Evolutionary conservation across 30 jellyfish, hydroid and myxozoan species (phyloP).

Genomic region (Hydractinia symbiolongicarpus): DNA sequence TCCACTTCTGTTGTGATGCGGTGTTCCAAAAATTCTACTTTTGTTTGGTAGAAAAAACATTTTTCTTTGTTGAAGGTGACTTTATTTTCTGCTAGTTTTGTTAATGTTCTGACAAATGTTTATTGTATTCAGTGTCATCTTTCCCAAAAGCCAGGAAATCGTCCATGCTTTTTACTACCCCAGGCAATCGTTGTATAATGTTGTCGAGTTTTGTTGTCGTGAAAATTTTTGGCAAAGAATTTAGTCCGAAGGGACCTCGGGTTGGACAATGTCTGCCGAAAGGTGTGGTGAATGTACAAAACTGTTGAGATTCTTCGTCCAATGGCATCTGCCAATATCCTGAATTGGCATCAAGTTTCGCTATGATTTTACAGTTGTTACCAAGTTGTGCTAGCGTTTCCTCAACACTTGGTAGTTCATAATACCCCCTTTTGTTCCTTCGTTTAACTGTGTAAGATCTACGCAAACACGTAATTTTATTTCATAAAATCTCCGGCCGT

Average conservation of each 20-base stretch:
- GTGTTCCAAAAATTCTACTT: conserved; percentile 42
- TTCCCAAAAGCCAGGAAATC: conserved; percentile 35
- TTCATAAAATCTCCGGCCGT: no score
- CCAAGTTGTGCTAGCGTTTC: conserved; percentile 42
- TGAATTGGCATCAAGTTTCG: conserved; percentile 58
- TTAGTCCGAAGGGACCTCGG: conserved; percentile 41
- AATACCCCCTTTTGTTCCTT: conserved; percentile 4
- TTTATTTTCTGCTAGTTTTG: not conserved
- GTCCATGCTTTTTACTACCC: conserved; percentile 27
- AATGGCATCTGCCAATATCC: conserved; percentile 58
- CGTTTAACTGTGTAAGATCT: conserved; percentile 32
- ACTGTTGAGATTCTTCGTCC: conserved; percentile 21
- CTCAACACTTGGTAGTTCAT: conserved; percentile 19
- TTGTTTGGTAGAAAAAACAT: conserved; percentile 36
- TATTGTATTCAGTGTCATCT: conserved; percentile 28
- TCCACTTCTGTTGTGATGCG: conserved; percentile 18
- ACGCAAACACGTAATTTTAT: conserved; percentile 18
- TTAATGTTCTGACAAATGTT: conserved; percentile 1
- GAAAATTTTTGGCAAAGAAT: conserved; percentile 38
- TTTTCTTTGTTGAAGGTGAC: conserved; percentile 37
- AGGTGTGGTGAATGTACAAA: conserved; percentile 55
- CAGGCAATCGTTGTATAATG: conserved; percentile 17
- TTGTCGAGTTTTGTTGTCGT: conserved; percentile 12
- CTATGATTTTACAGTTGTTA: conserved; percentile 15
- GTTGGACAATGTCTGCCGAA: conserved; percentile 46